These are phyloP conservation scores for Sinonovacula constricta DNA, from an alignment of 1,140 invertebrate species.

Conservation along the genomic window DNA sequence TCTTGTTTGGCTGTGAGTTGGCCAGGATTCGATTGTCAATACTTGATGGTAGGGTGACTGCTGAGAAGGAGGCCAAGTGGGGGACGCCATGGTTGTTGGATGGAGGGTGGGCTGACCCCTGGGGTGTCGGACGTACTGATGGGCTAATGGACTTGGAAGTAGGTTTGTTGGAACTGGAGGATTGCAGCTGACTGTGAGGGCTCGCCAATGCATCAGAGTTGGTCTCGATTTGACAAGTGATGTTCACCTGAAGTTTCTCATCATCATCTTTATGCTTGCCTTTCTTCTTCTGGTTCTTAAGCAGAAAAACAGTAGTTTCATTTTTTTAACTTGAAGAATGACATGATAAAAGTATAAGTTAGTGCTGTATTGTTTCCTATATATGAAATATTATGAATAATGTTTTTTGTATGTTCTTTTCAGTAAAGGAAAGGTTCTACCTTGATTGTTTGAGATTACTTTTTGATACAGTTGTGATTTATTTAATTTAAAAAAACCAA, in stretches of 20 bases:
- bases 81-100: no score
- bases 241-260: conserved; percentile 36
- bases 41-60: conserved; percentile 5
- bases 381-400: no score
- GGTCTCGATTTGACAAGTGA: conserved; percentile 41
- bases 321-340: no score
- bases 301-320: no score
- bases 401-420: no score
- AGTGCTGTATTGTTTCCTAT: no score
- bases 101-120: background rate
- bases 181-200: background rate
- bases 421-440: no score
- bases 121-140: background rate
- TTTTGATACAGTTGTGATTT: no score
- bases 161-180: background rate
- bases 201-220: background rate
- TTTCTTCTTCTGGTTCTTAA: conserved; percentile 39
- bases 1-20: conserved; percentile 35
- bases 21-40: conserved; percentile 47
- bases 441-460: no score
- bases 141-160: background rate
- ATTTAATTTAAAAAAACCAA: no score
- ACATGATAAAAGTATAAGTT: no score
- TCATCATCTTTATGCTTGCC: conserved; percentile 42
- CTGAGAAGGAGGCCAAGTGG: no score